These are phyloP conservation scores for Serripes groenlandicus DNA, from an alignment of 2,888 invertebrate genomes.

Conservation along the genomic window DNA sequence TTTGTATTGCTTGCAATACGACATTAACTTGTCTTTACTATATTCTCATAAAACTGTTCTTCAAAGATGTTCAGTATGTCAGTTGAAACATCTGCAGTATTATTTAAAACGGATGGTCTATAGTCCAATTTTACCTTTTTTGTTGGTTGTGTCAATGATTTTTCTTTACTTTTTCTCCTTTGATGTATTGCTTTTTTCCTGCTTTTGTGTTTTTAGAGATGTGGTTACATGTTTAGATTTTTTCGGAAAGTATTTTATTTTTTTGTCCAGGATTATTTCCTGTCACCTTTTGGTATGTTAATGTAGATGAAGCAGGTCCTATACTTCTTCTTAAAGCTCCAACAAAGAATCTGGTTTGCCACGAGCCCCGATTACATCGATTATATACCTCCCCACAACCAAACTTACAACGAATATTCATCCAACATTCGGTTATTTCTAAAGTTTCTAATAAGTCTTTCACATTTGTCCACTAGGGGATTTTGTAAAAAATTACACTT, in stretches of 20 bases:
- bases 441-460: slow-evolving; percentile 45
- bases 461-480: slow-evolving; percentile 37
- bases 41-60: not conserved
- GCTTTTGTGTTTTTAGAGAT: too few relatives aligned
- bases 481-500: slow-evolving; percentile 17
- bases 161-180: slow-evolving; percentile 30
- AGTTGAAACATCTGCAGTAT: not conserved
- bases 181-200: not conserved
- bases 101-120: not conserved
- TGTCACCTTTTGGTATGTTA: slow-evolving; percentile 13
- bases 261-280: slow-evolving; percentile 4
- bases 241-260: not conserved
- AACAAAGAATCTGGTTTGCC: slow-evolving; percentile 62
- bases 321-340: slow-evolving; percentile 30
- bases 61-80: not conserved
- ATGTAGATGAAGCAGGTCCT: slow-evolving; percentile 46
- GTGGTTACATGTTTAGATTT: not conserved
- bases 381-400: slow-evolving; percentile 65
- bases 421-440: slow-evolving; percentile 62
- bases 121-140: slow-evolving; percentile 28
- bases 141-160: slow-evolving; percentile 4
- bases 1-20: too few relatives aligned
- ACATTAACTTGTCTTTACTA: not conserved
- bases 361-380: slow-evolving; percentile 57
- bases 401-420: slow-evolving; percentile 61